phyloP scores from a whole-genome alignment of 1,140 invertebrate genomes.

The Leptoteleia sp. region DNA sequence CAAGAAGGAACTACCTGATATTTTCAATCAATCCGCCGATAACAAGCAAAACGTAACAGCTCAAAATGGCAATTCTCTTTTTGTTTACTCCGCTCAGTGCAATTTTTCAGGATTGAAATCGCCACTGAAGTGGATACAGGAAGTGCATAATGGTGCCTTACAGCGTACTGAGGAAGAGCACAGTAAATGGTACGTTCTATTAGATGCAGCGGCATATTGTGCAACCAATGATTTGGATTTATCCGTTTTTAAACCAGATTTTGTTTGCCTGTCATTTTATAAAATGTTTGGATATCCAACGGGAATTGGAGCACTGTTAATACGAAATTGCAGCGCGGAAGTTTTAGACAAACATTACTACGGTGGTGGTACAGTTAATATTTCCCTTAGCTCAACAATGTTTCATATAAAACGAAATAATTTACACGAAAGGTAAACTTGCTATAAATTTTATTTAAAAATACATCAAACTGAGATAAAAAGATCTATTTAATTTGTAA shows the following conservation, averaged over 20 bases:
- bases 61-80: constrained; percentile 84
- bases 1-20: constrained; percentile 80
- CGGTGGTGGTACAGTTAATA: constrained; percentile 95
- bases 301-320: constrained; percentile 93
- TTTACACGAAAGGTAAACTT: constrained; percentile 86
- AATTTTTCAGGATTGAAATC: constrained; percentile 97
- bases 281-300: constrained; percentile 99
- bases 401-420: constrained; percentile 85
- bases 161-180: constrained; percentile 73
- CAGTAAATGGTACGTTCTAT: constrained; percentile 87
- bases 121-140: constrained; percentile 87
- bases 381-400: constrained; percentile 86
- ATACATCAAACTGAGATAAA: too few relatives aligned
- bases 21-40: constrained; percentile 68
- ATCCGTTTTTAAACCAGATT: constrained; percentile 88
- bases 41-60: constrained; percentile 2
- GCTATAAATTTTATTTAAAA: constrained; percentile 11
- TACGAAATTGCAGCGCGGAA: constrained; percentile 85
- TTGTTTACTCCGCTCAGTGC: constrained; percentile 95
- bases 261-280: constrained; percentile 96
- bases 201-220: constrained; percentile 93
- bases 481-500: too few relatives aligned
- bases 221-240: constrained; percentile 91
- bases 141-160: constrained; percentile 84
- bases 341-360: constrained; percentile 90